Conservation (phyloP, 2,113 vertebrate genomes). For the Marmota monax region DNA sequence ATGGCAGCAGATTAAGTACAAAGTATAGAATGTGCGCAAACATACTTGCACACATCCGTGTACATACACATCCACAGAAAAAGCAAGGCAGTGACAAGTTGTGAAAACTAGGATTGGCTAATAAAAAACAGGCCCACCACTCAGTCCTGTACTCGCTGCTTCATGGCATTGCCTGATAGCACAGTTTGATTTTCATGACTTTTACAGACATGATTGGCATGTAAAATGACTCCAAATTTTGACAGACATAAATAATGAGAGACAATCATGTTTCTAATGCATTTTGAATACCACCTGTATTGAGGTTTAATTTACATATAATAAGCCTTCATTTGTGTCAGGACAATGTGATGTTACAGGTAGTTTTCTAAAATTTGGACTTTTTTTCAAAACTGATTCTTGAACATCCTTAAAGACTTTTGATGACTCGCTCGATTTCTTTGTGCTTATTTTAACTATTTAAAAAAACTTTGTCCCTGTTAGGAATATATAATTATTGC, state of each 20-base stretch:
- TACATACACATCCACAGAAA: constrained; percentile 22
- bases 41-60: background rate
- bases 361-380: constrained; percentile 8
- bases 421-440: background rate
- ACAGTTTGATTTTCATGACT: constrained; percentile 61
- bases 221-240: constrained; percentile 60
- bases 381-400: background rate
- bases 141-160: background rate
- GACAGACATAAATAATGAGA: background rate
- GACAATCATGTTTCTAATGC: background rate
- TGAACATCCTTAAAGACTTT: constrained; percentile 23
- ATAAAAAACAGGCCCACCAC: constrained; percentile 60
- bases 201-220: background rate
- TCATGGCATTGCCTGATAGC: background rate
- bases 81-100: constrained; percentile 68
- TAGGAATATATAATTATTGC: constrained; percentile 23
- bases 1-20: constrained; percentile 14
- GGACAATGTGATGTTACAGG: background rate
- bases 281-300: background rate
- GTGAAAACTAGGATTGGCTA: constrained; percentile 69
- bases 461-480: background rate
- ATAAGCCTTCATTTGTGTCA: background rate
- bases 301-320: constrained; percentile 29
- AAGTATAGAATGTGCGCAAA: constrained; percentile 27
- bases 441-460: constrained; percentile 22